phyloP scores from a whole-genome alignment of 2,797 vertebrate species.

The Graptemys geographica region DNA sequence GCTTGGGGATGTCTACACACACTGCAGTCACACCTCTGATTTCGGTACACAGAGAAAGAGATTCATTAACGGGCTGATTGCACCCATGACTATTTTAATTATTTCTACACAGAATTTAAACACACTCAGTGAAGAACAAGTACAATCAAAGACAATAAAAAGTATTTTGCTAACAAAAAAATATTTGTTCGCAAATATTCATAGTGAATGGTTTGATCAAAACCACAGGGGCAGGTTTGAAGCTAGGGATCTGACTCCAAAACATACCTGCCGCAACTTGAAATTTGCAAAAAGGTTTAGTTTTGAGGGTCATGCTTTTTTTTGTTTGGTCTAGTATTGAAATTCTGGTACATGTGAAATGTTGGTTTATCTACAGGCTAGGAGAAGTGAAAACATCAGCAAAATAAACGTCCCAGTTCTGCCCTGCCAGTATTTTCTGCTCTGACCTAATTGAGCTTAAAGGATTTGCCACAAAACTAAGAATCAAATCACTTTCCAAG shows the following conservation, averaged over 20 bases:
- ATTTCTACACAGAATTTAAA: background rate
- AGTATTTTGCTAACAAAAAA: background rate
- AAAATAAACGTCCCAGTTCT: background rate
- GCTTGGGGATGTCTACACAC: background rate
- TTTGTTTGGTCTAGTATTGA: too few relatives aligned
- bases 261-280: background rate
- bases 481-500: background rate
- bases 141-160: background rate
- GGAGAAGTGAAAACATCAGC: background rate
- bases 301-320: background rate
- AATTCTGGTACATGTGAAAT: accelerated
- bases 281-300: background rate
- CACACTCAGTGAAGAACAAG: background rate
- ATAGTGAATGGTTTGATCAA: background rate
- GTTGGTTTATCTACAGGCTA: accelerated
- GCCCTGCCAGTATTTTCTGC: background rate
- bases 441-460: background rate
- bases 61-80: background rate
- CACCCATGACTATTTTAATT: background rate
- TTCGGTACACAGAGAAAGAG: background rate
- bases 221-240: background rate
- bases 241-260: background rate
- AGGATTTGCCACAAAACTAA: accelerated
- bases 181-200: background rate
- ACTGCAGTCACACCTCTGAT: background rate